Percentiles rank a stretch among this genome's conserved stretches.
These are phyloP conservation scores for Thereva nobilitata DNA, from an alignment of 2,888 invertebrate species.

Conservation along the genomic window DNA sequence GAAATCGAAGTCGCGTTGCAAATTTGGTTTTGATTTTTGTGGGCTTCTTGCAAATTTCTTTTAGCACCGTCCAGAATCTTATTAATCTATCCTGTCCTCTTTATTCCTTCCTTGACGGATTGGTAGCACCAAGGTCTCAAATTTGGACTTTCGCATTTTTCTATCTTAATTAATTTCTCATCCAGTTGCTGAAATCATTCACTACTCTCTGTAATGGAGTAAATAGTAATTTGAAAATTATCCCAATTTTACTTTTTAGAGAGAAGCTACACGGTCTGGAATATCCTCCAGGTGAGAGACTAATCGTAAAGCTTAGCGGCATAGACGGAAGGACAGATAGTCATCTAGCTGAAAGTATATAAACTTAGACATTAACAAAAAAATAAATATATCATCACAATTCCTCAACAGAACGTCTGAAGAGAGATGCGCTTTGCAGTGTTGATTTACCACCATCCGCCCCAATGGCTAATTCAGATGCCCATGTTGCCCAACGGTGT, in stretches of 20 bases:
- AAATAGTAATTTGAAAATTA: too few species aligned
- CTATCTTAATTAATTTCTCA: too few species aligned
- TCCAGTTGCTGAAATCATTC: too few species aligned
- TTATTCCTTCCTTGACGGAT: too few species aligned
- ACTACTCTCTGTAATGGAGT: too few species aligned
- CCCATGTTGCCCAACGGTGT: slow-evolving; percentile 68
- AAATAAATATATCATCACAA: not conserved
- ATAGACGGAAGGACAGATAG: slow-evolving; percentile 54
- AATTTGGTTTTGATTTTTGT: too few species aligned
- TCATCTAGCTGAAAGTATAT: slow-evolving; percentile 53
- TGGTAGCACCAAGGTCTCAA: too few species aligned
- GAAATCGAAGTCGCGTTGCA: too few species aligned
- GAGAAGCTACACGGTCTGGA: slow-evolving; percentile 90
- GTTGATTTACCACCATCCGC: slow-evolving; percentile 70
- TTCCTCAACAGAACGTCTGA: slow-evolving; percentile 49
- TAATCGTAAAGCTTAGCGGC: slow-evolving; percentile 62
- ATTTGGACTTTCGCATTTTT: too few species aligned
- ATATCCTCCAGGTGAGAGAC: slow-evolving; percentile 83
- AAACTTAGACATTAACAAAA: not conserved
- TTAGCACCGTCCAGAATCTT: too few species aligned
- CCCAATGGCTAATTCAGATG: slow-evolving; percentile 70
- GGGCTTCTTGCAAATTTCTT: too few species aligned
- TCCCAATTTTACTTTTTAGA: slow-evolving; percentile 63
- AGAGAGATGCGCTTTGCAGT: slow-evolving; percentile 63
- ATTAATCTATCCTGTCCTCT: too few species aligned